Percentiles rank a stretch among this genome's conserved stretches.
Conservation (phyloP, 2,888 invertebrate species). For the Polymixis flavicincta region DNA sequence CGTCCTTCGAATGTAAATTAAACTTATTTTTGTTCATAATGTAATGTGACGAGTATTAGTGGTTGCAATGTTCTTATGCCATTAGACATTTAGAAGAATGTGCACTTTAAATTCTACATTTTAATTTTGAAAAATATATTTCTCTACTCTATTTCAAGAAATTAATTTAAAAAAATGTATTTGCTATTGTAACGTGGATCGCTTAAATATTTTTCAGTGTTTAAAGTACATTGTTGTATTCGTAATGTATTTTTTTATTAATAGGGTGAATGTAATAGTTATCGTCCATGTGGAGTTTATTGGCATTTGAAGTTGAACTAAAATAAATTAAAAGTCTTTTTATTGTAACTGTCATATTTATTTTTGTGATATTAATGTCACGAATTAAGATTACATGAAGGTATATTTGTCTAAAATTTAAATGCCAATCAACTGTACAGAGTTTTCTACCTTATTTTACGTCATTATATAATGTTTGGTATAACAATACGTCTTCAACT, state of each 20-base stretch:
- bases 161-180: constrained; percentile 40
- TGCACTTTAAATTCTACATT: constrained; percentile 46
- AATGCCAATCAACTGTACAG: constrained; percentile 40
- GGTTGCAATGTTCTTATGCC: constrained; percentile 60
- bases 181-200: constrained; percentile 56
- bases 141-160: constrained; percentile 35
- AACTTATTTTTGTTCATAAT: constrained; percentile 40
- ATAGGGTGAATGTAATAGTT: constrained; percentile 48
- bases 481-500: constrained; percentile 42
- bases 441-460: constrained; percentile 50
- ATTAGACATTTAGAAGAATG: constrained; percentile 59
- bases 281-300: constrained; percentile 25
- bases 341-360: constrained; percentile 36
- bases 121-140: constrained; percentile 39
- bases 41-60: constrained; percentile 42
- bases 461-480: constrained; percentile 18
- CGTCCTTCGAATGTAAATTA: constrained; percentile 52
- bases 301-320: constrained; percentile 51
- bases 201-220: constrained; percentile 52
- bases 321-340: constrained; percentile 6
- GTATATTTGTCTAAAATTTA: constrained; percentile 23
- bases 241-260: constrained; percentile 58
- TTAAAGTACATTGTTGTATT: constrained; percentile 62
- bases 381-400: constrained; percentile 5
- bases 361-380: constrained; percentile 24